phyloP scores from a whole-genome alignment of 2,888 invertebrate species.

The Smittia aterrima region DNA sequence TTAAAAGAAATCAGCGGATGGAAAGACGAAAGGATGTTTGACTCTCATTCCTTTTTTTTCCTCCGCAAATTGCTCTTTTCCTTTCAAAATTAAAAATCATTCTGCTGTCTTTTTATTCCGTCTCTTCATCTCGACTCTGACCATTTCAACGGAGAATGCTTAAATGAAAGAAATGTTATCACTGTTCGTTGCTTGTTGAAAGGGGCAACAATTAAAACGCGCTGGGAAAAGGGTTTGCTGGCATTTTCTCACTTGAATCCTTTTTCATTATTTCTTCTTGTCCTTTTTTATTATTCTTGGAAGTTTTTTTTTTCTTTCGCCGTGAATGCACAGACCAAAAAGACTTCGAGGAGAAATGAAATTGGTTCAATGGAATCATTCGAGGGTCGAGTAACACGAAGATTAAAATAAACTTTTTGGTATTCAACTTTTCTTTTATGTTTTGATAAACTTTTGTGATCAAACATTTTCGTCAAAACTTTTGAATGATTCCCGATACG shows the following conservation, averaged over 20 bases:
- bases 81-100: conserved; percentile 5
- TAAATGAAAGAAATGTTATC: not conserved
- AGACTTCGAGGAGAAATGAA: not conserved
- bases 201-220: not conserved
- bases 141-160: not conserved
- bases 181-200: not conserved
- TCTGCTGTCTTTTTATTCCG: not conserved
- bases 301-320: not conserved
- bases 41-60: not conserved
- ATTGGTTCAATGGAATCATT: not conserved
- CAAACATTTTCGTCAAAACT: too few species aligned
- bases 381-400: too few species aligned
- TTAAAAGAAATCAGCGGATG: not conserved
- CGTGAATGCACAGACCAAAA: not conserved
- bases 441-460: too few species aligned
- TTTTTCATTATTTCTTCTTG: not conserved
- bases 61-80: not conserved
- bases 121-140: not conserved
- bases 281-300: not conserved
- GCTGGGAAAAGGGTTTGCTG: not conserved
- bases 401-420: too few species aligned
- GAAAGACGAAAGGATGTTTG: not conserved
- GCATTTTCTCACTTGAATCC: not conserved
- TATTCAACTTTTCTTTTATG: not conserved
- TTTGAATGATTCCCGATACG: too few species aligned